Base-by-base conservation (phyloP, 2,113 vertebrate genomes). In the Peucedramus taeniatus region DNA sequence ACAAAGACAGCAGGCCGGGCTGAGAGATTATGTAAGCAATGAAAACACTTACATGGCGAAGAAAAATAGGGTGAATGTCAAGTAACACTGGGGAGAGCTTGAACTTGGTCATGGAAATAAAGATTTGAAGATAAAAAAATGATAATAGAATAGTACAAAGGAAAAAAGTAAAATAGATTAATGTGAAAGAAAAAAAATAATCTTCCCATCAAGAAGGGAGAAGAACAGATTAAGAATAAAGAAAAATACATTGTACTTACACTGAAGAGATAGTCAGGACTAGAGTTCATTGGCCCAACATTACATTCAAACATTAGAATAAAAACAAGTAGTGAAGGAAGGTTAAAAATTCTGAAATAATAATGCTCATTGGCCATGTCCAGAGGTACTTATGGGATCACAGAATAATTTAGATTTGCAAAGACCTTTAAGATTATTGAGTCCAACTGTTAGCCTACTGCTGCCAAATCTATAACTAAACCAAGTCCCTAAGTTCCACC, bases 311-410 rank as follows among this genome's bases (percentile, higher is more conserved):
- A 78, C 21, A 59, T 15, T 15, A 76, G 31, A 84, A 82, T n/a
- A 45, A 68, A 79, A 75, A 59, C 3, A 63, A 79, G 7, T 4
- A 44, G 39, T 24, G 3, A 57, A 72, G 11, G 23, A 69, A 63
- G 2, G 7, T 59, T 47, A 37, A 42, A 68, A 81, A 64, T 30
- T 75, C 51, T 66, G n/a, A 7, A 84, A 69, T 17, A 70, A 8
- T 5, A 45, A 70, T 13, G 9, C 4, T 30, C 0, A 0, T 61
- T 53, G 42, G 6, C 11, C 19, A 63, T 61, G 22, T 3, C 13
- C 18, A 47, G 18, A 71, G 20, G 17, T 59, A 80, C 14, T 66
- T 51, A n/a, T 1, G 23, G 14, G 47, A 74, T 37, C n/a, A 28
- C 1, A 59, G 54, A 44, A 54, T 17, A 37, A 30, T 26, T 90